phyloP scores from a whole-genome alignment of 2,888 invertebrate genomes.

The Eledona agricola region DNA sequence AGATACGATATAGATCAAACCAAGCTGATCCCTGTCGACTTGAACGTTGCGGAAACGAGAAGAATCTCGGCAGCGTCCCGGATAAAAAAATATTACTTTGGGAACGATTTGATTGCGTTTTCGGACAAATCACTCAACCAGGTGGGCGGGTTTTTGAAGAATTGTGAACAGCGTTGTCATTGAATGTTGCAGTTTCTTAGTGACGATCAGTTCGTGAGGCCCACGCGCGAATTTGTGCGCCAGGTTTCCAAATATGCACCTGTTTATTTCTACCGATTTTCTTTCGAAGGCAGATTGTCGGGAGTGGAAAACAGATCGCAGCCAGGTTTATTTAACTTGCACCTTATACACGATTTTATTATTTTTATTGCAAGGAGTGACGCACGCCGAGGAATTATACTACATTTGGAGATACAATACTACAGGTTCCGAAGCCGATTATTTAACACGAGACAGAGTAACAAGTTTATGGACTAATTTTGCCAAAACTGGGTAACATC shows the following conservation, averaged over 20 bases:
- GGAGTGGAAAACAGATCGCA: conserved; percentile 33
- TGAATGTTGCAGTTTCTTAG: conserved; percentile 56
- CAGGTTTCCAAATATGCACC: conserved; percentile 59
- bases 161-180: neutral
- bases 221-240: conserved; percentile 58
- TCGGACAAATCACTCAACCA: conserved; percentile 34
- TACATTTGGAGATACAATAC: conserved; percentile 41
- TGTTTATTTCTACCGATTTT: conserved; percentile 48
- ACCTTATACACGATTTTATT: neutral
- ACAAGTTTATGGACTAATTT: conserved; percentile 51
- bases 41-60: conserved; percentile 40
- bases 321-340: conserved; percentile 30
- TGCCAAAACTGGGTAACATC: conserved; percentile 45
- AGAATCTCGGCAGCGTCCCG: conserved; percentile 23
- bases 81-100: conserved; percentile 35
- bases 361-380: conserved; percentile 40
- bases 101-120: conserved; percentile 36
- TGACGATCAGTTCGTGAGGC: conserved; percentile 62
- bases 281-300: conserved; percentile 44
- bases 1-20: conserved; percentile 62
- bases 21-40: conserved; percentile 58
- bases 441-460: conserved; percentile 38
- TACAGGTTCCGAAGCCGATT: conserved; percentile 37
- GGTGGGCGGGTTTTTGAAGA: conserved; percentile 2
- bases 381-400: conserved; percentile 44